Conservation (phyloP, 1,140 invertebrate genomes). For the Drosophila lacertosa region DNA sequence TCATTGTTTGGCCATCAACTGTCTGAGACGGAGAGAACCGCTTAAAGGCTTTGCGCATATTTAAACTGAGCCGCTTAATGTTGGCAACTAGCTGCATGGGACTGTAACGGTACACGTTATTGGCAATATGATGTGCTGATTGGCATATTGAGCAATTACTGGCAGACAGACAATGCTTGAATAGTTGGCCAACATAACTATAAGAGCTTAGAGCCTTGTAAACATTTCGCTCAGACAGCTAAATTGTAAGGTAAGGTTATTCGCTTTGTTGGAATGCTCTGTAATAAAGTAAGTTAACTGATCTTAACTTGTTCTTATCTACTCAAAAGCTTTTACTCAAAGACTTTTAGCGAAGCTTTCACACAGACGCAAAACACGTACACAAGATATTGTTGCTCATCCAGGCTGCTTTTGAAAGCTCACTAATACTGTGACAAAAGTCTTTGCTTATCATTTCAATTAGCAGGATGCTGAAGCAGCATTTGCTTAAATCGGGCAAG, state of each 20-base stretch:
- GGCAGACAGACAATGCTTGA: not conserved
- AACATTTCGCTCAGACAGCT: too few species aligned
- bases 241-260: too few species aligned
- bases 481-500: constrained; percentile 19
- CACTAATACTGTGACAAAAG: not conserved
- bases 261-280: too few species aligned
- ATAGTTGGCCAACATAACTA: not conserved
- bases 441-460: constrained; percentile 11
- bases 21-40: constrained; percentile 46
- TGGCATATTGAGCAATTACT: constrained; percentile 33
- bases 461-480: constrained; percentile 3
- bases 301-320: too few species aligned
- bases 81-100: constrained; percentile 23
- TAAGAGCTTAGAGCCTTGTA: not conserved
- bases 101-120: constrained; percentile 25
- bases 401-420: constrained; percentile 10
- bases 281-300: too few species aligned
- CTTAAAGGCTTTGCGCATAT: constrained; percentile 73
- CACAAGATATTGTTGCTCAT: not conserved
- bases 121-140: constrained; percentile 28
- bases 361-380: not conserved
- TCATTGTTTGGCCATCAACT: constrained; percentile 61
- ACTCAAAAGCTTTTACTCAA: too few species aligned
- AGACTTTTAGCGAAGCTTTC: not conserved
- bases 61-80: constrained; percentile 47